Conservation (phyloP, 2,797 vertebrate species). For the Antennarius maculatus region DNA sequence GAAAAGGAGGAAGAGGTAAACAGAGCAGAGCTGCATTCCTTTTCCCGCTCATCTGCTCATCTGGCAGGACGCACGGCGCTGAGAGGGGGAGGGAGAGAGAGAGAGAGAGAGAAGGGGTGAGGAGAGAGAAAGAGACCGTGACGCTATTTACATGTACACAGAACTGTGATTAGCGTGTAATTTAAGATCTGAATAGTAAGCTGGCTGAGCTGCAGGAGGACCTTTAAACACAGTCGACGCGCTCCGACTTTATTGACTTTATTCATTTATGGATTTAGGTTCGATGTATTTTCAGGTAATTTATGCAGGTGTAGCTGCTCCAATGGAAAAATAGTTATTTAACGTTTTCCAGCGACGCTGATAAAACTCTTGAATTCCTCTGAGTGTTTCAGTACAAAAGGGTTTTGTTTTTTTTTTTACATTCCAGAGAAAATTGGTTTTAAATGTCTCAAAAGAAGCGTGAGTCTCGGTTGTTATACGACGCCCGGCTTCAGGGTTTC, state of each 20-base stretch:
- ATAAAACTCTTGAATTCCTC: too few species aligned
- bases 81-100: slow-evolving; percentile 11
- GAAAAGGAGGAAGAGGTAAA: slow-evolving; percentile 52
- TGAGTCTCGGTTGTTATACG: too few species aligned
- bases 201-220: not conserved
- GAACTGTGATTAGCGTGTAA: slow-evolving; percentile 15
- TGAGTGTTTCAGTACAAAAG: too few species aligned
- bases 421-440: too few species aligned
- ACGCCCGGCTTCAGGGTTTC: too few species aligned
- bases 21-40: slow-evolving; percentile 61
- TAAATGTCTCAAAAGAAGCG: too few species aligned
- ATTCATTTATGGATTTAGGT: too few species aligned
- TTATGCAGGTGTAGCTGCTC: not conserved
- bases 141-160: slow-evolving; percentile 22
- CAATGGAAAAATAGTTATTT: too few species aligned
- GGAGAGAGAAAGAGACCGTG: slow-evolving; percentile 5
- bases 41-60: slow-evolving; percentile 61
- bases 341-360: too few species aligned
- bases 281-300: too few species aligned
- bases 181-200: slow-evolving; percentile 10
- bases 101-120: slow-evolving; percentile 4
- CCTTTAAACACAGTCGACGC: slow-evolving; percentile 7
- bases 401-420: too few species aligned
- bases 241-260: too few species aligned
- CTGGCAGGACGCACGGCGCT: slow-evolving; percentile 54